These are phyloP conservation scores for Pelusios castaneus DNA, from an alignment of 2,113 vertebrate species.

Conservation along the genomic window DNA sequence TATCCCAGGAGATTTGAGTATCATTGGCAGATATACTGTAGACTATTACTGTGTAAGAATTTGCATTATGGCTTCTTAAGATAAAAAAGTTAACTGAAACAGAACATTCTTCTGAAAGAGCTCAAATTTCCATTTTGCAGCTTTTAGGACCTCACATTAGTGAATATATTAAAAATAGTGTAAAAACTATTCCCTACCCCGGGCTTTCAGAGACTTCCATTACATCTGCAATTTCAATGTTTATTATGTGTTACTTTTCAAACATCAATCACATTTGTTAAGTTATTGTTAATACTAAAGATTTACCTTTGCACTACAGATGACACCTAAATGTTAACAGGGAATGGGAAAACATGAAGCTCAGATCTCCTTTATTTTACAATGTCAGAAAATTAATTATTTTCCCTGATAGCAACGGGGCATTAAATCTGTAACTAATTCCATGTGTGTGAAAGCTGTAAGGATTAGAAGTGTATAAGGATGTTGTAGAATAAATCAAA, in stretches of 20 bases:
- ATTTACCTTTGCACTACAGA: background rate
- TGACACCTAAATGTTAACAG: slow-evolving; percentile 2
- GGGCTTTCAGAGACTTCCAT: background rate
- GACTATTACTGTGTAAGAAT: background rate
- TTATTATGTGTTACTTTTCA: background rate
- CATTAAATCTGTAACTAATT: slow-evolving; percentile 58
- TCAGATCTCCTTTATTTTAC: slow-evolving; percentile 24
- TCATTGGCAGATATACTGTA: background rate
- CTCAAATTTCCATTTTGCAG: background rate
- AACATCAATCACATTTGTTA: background rate
- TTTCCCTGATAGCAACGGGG: slow-evolving; percentile 22
- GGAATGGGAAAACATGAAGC: slow-evolving; percentile 6
- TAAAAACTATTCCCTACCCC: background rate
- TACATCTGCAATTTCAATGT: background rate
- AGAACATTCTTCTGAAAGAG: background rate
- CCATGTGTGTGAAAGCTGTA: slow-evolving; percentile 23
- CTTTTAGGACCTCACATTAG: background rate
- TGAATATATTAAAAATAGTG: background rate
- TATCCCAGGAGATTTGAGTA: background rate
- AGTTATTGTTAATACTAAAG: background rate
- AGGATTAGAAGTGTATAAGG: slow-evolving; percentile 21
- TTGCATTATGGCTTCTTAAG: background rate
- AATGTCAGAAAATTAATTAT: slow-evolving; percentile 54
- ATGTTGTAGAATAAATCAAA: slow-evolving; percentile 54
- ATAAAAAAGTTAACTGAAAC: background rate